Evolutionary conservation across 2,797 vertebrate genomes (phyloP).

Genomic region (Anomalospiza imberbis): DNA sequence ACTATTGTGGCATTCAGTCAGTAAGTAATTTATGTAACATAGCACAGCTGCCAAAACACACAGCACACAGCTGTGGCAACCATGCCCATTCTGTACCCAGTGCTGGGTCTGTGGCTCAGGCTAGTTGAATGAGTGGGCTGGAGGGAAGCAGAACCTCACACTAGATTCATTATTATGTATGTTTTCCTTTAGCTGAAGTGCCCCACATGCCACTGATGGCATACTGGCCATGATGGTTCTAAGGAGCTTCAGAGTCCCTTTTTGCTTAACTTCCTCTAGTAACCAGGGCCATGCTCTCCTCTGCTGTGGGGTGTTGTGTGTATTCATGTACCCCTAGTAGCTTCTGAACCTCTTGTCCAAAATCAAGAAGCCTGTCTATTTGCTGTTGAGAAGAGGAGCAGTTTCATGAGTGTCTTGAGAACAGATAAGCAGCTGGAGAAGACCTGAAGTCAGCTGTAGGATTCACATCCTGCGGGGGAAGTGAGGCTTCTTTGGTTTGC

Average conservation of each 20-base stretch:
- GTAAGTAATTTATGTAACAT: background rate
- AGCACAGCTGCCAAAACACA: background rate
- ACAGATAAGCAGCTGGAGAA: background rate
- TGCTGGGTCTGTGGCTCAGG: background rate
- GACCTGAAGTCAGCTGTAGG: background rate
- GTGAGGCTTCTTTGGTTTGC: background rate
- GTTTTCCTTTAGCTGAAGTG: background rate
- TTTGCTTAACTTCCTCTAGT: background rate
- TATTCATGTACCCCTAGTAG: background rate
- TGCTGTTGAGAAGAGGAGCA: background rate
- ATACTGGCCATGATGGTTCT: background rate
- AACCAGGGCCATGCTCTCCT: background rate
- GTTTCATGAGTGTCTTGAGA: background rate
- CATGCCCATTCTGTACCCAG: background rate
- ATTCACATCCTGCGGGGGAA: background rate
- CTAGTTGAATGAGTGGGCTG: background rate
- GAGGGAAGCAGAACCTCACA: background rate
- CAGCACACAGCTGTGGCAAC: background rate
- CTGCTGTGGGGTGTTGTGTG: background rate
- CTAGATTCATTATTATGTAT: background rate
- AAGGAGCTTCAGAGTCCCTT: background rate
- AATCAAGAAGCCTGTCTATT: background rate
- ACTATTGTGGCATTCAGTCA: background rate
- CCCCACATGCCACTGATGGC: background rate
- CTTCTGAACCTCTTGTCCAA: background rate